A percentile compares a stretch with the other conserved stretches of the same genome.
Conservation (phyloP, 92 coral and sea anemone genomes). For the Anthopleura xanthogrammica region DNA sequence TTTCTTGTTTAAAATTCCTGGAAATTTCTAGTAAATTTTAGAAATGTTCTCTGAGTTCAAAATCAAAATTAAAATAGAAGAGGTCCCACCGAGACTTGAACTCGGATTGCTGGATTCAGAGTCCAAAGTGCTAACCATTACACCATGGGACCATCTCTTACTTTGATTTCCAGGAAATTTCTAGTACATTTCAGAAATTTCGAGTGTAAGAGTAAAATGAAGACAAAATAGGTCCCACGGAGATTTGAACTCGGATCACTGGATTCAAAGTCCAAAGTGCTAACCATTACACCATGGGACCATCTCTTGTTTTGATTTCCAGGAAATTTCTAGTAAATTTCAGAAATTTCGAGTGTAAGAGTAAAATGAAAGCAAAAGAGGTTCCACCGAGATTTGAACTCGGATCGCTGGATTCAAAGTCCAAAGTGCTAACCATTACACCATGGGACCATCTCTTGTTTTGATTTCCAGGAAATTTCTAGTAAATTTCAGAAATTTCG, state of each 20-base stretch:
- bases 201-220: no score
- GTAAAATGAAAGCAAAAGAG: background rate
- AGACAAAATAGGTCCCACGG: constrained; percentile 51
- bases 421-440: constrained; percentile 97
- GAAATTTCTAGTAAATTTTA: no score
- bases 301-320: background rate
- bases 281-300: constrained; percentile 87
- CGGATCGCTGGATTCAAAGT: constrained; percentile 95
- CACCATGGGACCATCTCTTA: constrained; percentile 56
- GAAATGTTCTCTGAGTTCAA: no score
- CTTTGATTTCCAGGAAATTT: no score
- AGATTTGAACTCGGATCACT: constrained; percentile 97
- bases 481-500: no score
- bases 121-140: constrained; percentile 95
- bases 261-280: constrained; percentile 95
- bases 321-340: no score
- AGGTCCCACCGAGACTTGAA: constrained; percentile 90
- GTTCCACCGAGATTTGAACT: constrained; percentile 94
- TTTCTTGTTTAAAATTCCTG: background rate
- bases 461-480: no score
- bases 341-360: no score
- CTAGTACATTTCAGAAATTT: no score
- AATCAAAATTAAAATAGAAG: no score
- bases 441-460: constrained; percentile 52
- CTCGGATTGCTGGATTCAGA: constrained; percentile 95